Evolutionary conservation across 2,888 invertebrate species (phyloP), one percentile per base, ranked within the genome.

Genomic region (Aplocera efformata): DNA sequence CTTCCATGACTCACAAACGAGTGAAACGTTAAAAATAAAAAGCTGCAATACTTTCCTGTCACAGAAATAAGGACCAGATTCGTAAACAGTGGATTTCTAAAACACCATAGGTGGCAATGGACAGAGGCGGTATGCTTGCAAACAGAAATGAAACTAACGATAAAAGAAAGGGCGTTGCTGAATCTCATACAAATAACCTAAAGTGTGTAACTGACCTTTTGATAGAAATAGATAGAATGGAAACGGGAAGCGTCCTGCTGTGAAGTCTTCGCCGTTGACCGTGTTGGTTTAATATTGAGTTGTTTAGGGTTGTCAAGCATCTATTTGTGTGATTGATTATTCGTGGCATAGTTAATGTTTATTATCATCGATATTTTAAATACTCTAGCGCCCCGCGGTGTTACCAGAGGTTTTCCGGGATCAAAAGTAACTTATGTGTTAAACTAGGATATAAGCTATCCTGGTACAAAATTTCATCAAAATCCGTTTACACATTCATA

Each of bases 41-140:
- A 73, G 56, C 56, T 67, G 66, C 49, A 57, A 64, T 72, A 32
- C 20, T 22, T 29, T 39, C 27, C n/a, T 0, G 1, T 10, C 7
- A 11, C 27, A 1, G 4, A 6, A 1, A 25, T 28, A 45, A 4
- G 20, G 35, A 4, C 8, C 2, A 27, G 27, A 48, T 32, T 41
- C 1, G 26, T 30, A 10, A 25, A 21, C 11, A 29, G n/a, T 10
- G 42, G 40, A 55, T 37, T 30, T 63, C 55, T 64, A 63, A 51
- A 28, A 30, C 78, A 51, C 80, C 54, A 75, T 82, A 80, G 84
- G 84, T 81, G 85, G 85, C 63, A 57, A 64, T 50, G 58, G 59
- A 48, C 44, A 71, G 63, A 79, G 81, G 80, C 82, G 81, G 79
- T 67, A 64, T 66, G 81, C 80, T 80, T 79, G 77, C 82, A 83